Conservation (phyloP, 2,113 vertebrate genomes). For the Thunnus maccoyii region DNA sequence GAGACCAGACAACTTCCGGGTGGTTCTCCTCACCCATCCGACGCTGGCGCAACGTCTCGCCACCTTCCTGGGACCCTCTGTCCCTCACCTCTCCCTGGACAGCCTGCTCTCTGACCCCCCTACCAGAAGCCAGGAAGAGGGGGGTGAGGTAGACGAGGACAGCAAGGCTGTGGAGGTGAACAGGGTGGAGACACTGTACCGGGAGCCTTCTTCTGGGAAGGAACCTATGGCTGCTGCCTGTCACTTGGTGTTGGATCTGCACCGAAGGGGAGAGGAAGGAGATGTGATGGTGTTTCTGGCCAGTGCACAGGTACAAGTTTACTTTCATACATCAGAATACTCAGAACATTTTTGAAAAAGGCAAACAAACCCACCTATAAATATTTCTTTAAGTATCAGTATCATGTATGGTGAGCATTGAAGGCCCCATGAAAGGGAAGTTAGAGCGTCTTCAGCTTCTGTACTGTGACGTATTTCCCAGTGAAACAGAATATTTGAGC, state of each 20-base stretch:
- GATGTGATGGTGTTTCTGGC: conserved; percentile 91
- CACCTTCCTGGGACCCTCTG: conserved; percentile 77
- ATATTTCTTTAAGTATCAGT: no score
- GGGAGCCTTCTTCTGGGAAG: conserved; percentile 75
- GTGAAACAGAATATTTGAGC: no score
- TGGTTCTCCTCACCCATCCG: conserved; percentile 87
- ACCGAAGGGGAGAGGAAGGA: conserved; percentile 86
- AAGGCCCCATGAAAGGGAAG: no score
- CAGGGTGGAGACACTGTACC: conserved; percentile 83
- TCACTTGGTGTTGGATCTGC: conserved; percentile 92
- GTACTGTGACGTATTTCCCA: no score
- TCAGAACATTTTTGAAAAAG: no score
- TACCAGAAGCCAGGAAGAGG: not conserved
- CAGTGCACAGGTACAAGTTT: conserved; percentile 85
- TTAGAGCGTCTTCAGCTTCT: no score
- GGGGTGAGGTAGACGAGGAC: conserved; percentile 1
- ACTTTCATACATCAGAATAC: not conserved
- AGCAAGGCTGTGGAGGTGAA: not conserved
- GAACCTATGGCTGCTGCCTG: conserved; percentile 82
- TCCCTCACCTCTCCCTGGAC: conserved; percentile 81
- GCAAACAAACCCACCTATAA: not conserved
- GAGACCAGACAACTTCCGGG: conserved; percentile 88
- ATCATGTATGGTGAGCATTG: no score
- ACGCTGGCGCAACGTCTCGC: conserved; percentile 84
- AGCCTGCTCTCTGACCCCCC: conserved; percentile 37